A percentile compares a stretch with the other conserved stretches of the same genome.
phyloP scores from a whole-genome alignment of 2,797 vertebrate genomes.

The Phrynocephalus guinanensis region DNA sequence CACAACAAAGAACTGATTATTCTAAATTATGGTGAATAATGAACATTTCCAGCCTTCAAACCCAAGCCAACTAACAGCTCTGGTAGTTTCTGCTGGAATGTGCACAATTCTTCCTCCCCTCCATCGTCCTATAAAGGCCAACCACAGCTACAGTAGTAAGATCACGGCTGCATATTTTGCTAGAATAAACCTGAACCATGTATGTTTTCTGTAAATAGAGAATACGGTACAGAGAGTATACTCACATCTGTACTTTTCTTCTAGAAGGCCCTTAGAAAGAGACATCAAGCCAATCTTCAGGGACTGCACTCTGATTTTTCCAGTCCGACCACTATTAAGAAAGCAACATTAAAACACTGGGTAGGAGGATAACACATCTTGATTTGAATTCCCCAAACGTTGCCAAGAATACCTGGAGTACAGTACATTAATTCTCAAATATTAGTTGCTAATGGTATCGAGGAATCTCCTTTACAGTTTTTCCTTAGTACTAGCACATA shows the following conservation, averaged over 20 bases:
- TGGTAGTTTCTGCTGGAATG: not conserved
- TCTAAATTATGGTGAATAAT: constrained; percentile 15
- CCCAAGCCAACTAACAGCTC: not conserved
- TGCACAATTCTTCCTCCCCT: not conserved
- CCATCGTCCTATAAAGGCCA: constrained; percentile 4
- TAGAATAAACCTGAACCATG: not conserved
- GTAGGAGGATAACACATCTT: constrained; percentile 16
- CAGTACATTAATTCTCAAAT: constrained; percentile 48
- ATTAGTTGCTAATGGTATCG: constrained; percentile 47
- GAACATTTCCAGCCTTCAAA: not conserved
- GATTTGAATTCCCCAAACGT: constrained; percentile 39
- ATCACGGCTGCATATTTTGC: not conserved
- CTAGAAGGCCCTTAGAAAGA: constrained; percentile 94
- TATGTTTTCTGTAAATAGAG: not conserved
- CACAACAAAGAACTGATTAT: constrained; percentile 2
- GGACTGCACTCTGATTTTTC: constrained; percentile 94
- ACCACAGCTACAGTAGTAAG: not conserved
- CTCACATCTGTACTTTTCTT: constrained; percentile 98
- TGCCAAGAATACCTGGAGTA: constrained; percentile 24
- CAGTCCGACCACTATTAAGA: constrained; percentile 88
- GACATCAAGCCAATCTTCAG: constrained; percentile 96
- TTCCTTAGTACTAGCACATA: constrained; percentile 21
- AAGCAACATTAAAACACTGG: constrained; percentile 44
- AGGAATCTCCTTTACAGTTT: constrained; percentile 41
- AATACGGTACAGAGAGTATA: constrained; percentile 44